Conservation (phyloP, 2,113 vertebrate species). For the Thomomys bottae region DNA sequence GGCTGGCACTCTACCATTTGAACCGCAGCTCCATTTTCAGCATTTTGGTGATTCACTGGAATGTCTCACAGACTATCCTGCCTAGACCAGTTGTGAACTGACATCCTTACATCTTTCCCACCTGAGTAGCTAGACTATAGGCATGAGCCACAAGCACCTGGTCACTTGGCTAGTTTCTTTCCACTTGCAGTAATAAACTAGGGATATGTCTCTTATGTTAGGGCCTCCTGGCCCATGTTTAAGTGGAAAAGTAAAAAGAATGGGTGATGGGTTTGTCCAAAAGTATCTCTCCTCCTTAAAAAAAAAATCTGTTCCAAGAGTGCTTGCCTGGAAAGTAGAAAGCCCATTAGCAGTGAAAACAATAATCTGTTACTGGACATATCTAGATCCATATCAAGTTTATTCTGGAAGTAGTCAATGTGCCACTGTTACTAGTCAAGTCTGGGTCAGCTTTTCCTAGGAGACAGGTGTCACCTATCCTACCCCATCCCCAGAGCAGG, state of each 20-base stretch:
- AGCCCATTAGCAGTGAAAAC: background rate
- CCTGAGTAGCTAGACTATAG: no score
- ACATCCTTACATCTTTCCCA: no score
- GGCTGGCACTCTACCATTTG: no score
- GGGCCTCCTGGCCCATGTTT: background rate
- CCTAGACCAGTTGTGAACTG: no score
- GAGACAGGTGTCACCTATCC: rapidly evolving
- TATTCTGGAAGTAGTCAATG: background rate
- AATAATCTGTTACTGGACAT: background rate
- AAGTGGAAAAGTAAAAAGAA: background rate
- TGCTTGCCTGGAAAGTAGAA: no score
- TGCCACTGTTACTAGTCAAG: background rate
- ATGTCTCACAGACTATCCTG: no score
- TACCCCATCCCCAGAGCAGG: background rate
- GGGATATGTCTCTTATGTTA: background rate
- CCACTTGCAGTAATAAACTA: no score
- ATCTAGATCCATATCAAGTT: background rate
- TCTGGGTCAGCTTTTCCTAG: background rate
- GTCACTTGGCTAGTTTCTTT: no score
- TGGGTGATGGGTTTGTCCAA: background rate
- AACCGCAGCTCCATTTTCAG: no score
- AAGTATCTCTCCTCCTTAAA: background rate
- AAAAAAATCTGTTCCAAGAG: background rate
- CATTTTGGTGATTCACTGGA: no score
- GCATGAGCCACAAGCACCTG: no score